A percentile compares a stretch with the other conserved stretches of the same genome.
These are phyloP conservation scores for Drosophila mercatorum DNA, from an alignment of 2,888 invertebrate species.

Conservation along the genomic window DNA sequence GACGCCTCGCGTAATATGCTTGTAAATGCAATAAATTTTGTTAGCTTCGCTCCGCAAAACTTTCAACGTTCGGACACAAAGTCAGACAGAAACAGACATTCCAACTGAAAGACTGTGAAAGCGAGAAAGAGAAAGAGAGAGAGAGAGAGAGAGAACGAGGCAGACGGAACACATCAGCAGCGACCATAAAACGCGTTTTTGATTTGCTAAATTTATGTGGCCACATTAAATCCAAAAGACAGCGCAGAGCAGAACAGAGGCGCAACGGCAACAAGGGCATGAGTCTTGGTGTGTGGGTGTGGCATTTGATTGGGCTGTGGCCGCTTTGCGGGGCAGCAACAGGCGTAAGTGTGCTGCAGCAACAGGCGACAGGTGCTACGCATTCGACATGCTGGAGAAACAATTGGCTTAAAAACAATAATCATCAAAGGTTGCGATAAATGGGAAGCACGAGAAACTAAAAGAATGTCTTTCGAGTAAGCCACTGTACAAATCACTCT, in stretches of 20 bases:
- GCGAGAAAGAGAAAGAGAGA: neutral
- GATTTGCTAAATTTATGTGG: conserved; percentile 77
- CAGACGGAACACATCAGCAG: conserved; percentile 48
- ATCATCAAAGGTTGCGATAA: too few relatives aligned
- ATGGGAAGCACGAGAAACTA: too few relatives aligned
- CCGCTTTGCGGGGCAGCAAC: neutral
- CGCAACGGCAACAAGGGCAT: conserved; percentile 1
- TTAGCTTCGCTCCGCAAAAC: conserved; percentile 46
- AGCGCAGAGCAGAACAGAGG: neutral
- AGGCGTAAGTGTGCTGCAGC: conserved; percentile 8
- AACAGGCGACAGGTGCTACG: conserved; percentile 58
- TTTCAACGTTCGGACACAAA: conserved; percentile 48
- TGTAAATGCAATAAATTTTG: conserved; percentile 77
- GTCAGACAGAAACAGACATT: conserved; percentile 28
- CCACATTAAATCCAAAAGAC: conserved; percentile 64
- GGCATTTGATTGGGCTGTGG: neutral
- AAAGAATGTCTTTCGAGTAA: too few relatives aligned
- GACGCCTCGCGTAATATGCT: conserved; percentile 66
- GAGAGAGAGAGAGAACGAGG: neutral
- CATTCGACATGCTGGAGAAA: conserved; percentile 3
- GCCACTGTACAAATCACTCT: too few relatives aligned
- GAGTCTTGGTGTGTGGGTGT: neutral
- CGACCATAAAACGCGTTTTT: conserved; percentile 74
- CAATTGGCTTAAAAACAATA: neutral
- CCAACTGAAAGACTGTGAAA: neutral